These are phyloP conservation scores for Dinothrombium tinctorium DNA, from an alignment of 1,140 invertebrate species.

Conservation along the genomic window DNA sequence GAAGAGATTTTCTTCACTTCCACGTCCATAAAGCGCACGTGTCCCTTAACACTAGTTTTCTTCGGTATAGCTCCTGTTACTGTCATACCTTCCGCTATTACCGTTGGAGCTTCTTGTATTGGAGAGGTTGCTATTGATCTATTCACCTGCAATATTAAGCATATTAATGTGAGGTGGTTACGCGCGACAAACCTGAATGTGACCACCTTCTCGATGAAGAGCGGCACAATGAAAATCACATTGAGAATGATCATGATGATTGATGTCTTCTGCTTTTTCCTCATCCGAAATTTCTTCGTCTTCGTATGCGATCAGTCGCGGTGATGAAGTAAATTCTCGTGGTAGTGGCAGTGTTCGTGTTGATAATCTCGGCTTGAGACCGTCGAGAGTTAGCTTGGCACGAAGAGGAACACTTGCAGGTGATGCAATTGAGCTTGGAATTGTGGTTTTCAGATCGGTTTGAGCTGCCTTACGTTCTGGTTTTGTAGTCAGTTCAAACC, in stretches of 20 bases:
- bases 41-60: constrained; percentile 11
- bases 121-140: constrained; percentile 8
- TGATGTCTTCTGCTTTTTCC: constrained; percentile 5
- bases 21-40: constrained; percentile 15
- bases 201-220: constrained; percentile 64
- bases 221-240: constrained; percentile 88
- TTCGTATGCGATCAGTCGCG: neutral
- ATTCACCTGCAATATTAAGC: constrained; percentile 1
- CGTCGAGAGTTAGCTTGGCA: constrained; percentile 14
- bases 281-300: constrained; percentile 7
- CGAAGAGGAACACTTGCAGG: constrained; percentile 9
- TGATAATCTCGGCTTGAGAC: constrained; percentile 10
- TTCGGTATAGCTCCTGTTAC: constrained; percentile 4
- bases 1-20: constrained; percentile 10
- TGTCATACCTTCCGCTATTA: neutral
- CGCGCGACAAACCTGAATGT: constrained; percentile 16
- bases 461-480: neutral
- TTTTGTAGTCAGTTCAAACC: constrained; percentile 6
- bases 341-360: constrained; percentile 10
- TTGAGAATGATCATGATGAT: constrained; percentile 27
- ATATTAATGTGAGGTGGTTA: neutral
- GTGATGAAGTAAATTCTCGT: neutral
- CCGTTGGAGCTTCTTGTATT: constrained; percentile 13
- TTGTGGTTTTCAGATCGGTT: neutral
- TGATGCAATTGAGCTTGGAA: neutral